A percentile compares a stretch with the other conserved stretches of the same genome.
Evolutionary conservation across 37 sponge, comb jelly and placozoan species (phyloP).

Genomic region (Theonella swinhoei): DNA sequence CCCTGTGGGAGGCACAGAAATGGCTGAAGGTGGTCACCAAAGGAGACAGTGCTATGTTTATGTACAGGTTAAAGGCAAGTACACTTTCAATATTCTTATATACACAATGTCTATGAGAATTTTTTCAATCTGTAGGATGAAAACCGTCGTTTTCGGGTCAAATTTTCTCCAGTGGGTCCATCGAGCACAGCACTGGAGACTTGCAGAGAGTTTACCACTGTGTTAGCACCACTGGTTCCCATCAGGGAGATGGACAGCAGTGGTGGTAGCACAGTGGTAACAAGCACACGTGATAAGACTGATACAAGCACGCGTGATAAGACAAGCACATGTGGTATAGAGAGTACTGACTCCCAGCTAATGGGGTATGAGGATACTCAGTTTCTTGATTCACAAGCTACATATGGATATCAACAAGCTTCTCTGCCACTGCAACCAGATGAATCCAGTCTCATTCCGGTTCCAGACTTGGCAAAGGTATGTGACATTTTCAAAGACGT

Average conservation of each 20-base stretch:
- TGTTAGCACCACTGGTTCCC: constrained; percentile 32
- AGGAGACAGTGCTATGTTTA: constrained; percentile 86
- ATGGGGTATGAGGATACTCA: not conserved
- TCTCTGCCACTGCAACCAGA: not conserved
- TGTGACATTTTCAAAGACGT: not conserved
- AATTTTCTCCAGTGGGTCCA: constrained; percentile 39
- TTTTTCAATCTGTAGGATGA: too few species aligned
- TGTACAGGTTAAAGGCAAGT: constrained; percentile 51
- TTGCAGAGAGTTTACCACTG: constrained; percentile 38
- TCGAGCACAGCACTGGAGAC: constrained; percentile 21
- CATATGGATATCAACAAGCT: not conserved
- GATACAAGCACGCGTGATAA: not conserved
- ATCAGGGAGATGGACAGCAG: constrained; percentile 52
- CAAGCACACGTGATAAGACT: not conserved
- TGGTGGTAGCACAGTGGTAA: not conserved
- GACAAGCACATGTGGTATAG: not conserved
- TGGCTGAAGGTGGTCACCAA: constrained; percentile 80
- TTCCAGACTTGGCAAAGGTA: constrained; percentile 54
- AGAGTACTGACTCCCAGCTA: not conserved
- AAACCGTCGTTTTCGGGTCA: constrained; percentile 66
- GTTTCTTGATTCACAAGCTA: not conserved
- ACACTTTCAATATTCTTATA: too few species aligned
- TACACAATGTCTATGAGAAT: too few species aligned
- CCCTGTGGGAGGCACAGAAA: constrained; percentile 74
- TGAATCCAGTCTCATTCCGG: not conserved